A percentile compares a stretch with the other conserved stretches of the same genome.
Evolutionary conservation across 2,888 invertebrate species (phyloP).

Genomic region (Phaonia tiefii): DNA sequence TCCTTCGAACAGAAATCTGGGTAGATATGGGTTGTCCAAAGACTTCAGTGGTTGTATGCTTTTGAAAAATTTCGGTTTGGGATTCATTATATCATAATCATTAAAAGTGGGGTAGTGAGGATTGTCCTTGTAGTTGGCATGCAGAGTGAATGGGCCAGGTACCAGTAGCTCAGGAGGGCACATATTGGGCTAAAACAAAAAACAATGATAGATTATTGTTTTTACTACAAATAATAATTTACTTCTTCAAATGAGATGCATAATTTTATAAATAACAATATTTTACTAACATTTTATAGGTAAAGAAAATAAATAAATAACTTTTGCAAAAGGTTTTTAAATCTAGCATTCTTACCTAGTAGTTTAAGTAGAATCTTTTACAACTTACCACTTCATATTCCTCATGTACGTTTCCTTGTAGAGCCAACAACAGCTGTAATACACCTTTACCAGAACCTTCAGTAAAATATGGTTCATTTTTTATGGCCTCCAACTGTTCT

Average conservation of each 20-base stretch:
- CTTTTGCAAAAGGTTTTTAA: too few relatives aligned
- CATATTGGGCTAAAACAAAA: slow-evolving; percentile 55
- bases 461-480: slow-evolving; percentile 69
- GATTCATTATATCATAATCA: slow-evolving; percentile 60
- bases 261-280: too few relatives aligned
- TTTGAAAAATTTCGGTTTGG: slow-evolving; percentile 70
- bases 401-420: slow-evolving; percentile 68
- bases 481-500: slow-evolving; percentile 68
- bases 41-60: slow-evolving; percentile 67
- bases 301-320: too few relatives aligned
- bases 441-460: slow-evolving; percentile 70
- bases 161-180: slow-evolving; percentile 65
- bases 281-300: too few relatives aligned
- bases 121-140: slow-evolving; percentile 70
- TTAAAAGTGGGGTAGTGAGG: slow-evolving; percentile 67
- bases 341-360: too few relatives aligned
- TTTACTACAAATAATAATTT: too few relatives aligned
- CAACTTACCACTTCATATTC: slow-evolving; percentile 62
- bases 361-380: too few relatives aligned
- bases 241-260: too few relatives aligned
- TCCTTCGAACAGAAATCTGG: slow-evolving; percentile 69
- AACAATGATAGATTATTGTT: not conserved
- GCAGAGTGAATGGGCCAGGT: slow-evolving; percentile 73
- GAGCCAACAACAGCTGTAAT: slow-evolving; percentile 69
- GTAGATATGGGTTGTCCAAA: slow-evolving; percentile 71